Base-by-base conservation (phyloP, 2,113 vertebrate genomes). In the Xenotilapia flavipinnis region DNA sequence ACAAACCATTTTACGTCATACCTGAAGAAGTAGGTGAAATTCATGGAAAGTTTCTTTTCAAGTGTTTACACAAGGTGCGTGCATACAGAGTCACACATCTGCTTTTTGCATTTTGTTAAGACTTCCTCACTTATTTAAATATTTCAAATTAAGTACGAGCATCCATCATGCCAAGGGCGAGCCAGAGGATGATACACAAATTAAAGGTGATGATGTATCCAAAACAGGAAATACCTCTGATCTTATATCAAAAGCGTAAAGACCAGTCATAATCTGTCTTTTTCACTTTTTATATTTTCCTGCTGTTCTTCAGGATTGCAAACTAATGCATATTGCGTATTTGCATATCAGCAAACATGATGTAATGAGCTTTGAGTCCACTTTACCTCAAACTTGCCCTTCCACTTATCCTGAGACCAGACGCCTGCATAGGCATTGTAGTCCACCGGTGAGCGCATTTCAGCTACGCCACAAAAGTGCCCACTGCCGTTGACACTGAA, bases 71-170 rank as follows among this genome's bases (percentile, higher is more conserved):
- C 42, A 7, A 10, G 60, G 17, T 65, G 5, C 42, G 6, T 17
- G 45, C n/a, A 33, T 4, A 79, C 6, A 26, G 31, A 38, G 31
- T 38, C 23, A 60, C 3, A 86, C 11, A 45, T 12, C 8, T 47
- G 2, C 38, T 45, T 11, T 85, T 82, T 86, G 80, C 83, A 85
- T 83, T 68, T 77, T 33, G 3, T 51, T 28, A 17, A 33, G 54
- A 14, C 58, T 81, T 88, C 40, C 38, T 56, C 60, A 11, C 65
- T 80, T 6, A 87, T 89, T 89, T 85, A 47, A 82, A 89, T 88
- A 36, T 82, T 60, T 55, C 6, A 45, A 19, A 51, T 81, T 26
- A 68, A 81, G 77, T 38, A 12, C 7, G 0, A 6, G 2, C 31
- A 62, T 19, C 15, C 5, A 17, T 40, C 4, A 13, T 5, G 11